Base-by-base conservation (phyloP, 2,888 invertebrate genomes). In the Pyralis farinalis region DNA sequence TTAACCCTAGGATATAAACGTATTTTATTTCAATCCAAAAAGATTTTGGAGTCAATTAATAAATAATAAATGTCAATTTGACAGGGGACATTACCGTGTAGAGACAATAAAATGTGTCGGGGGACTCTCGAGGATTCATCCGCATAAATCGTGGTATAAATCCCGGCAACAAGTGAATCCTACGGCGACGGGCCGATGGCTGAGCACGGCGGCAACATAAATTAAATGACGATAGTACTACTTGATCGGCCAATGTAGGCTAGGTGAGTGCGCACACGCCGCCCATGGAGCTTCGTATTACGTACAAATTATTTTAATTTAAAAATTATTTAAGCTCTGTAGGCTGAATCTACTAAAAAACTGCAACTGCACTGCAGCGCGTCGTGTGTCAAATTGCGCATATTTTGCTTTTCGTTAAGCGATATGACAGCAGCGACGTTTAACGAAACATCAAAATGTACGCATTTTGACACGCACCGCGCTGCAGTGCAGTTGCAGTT, bases 11-110 rank as follows among this genome's bases (percentile, higher is more conserved):
- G 12, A 8, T 30, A 37, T 33, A 39, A 33, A 28, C 16, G 7
- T 33, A 33, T 51, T 47, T 47, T 47, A 47, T 43, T 34, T 41
- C 35, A 34, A 31, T 40, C 40, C 46, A 43, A 42, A 42, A 51
- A 53, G 53, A 52, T 53, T 63, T 64, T 60, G 52, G 54, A 64
- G 71, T 72, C 73, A 73, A 75, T 77, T 78, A 75, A 76, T 76
- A 76, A 75, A 75, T 76, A 74, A 75, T 78, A 76, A 75, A 76
- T 65, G 59, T 59, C 55, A 38, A 44, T 47, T 56, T 54, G 52
- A 49, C 64, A 59, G 55, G 56, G 52, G 55, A 58, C 57, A 55
- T 52, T 60, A 54, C 52, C 50, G 52, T 42, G 45, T 49, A 53
- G 55, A 69, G 51, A 60, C 57, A 57, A 57, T 60, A 57, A 56